These are phyloP conservation scores for Falco rusticolus DNA, from an alignment of 2,797 vertebrate species.

Conservation along the genomic window DNA sequence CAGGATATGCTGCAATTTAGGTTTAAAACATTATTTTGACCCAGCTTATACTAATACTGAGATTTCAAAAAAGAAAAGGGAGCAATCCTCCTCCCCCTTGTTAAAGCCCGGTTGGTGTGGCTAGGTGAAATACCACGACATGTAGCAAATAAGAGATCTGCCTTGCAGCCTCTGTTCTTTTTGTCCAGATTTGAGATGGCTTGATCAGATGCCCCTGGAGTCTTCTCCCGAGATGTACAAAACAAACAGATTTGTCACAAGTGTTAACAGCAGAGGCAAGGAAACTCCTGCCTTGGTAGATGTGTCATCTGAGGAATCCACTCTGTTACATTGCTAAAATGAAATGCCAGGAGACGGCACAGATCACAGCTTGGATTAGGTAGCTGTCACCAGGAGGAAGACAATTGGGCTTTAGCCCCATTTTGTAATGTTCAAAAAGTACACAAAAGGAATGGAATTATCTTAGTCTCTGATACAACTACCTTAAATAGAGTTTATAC, in stretches of 20 bases:
- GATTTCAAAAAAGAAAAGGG: background rate
- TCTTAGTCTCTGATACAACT: background rate
- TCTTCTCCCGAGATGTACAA: background rate
- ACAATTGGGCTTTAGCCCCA: background rate
- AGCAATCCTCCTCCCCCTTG: background rate
- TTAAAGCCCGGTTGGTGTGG: background rate
- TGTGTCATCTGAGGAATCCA: background rate
- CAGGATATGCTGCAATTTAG: background rate
- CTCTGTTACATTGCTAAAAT: background rate
- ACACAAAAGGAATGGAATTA: background rate
- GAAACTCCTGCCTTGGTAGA: background rate
- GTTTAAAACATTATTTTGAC: background rate
- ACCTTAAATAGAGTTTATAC: background rate
- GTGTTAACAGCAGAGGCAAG: background rate
- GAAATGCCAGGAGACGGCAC: background rate
- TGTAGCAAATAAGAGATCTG: background rate
- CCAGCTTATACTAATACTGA: background rate
- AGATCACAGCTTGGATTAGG: background rate
- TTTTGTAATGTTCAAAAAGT: background rate
- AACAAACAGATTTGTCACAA: background rate
- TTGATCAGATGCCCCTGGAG: background rate
- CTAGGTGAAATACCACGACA: background rate
- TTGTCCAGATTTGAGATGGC: background rate
- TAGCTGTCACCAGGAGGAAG: background rate
- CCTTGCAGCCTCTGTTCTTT: background rate